A percentile compares a stretch with the other conserved stretches of the same genome.
These are phyloP conservation scores for Marmota monax DNA, from an alignment of 2,113 vertebrate genomes.

Conservation along the genomic window DNA sequence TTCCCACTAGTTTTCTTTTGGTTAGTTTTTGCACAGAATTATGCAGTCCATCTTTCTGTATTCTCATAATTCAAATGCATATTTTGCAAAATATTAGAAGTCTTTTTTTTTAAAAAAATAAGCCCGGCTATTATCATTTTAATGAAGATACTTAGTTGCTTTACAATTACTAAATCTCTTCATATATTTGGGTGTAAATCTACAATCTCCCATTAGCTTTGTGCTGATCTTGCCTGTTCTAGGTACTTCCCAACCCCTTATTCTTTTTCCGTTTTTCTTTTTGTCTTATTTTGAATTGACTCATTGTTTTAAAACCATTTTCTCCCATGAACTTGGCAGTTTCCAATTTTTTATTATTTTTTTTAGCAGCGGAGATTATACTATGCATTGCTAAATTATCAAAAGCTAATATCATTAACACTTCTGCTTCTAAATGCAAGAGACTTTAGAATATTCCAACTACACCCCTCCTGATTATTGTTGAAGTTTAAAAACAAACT, in stretches of 20 bases:
- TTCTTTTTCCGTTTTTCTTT: not conserved
- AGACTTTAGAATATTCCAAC: not conserved
- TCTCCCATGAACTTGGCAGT: not conserved
- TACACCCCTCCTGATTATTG: not conserved
- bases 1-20: not conserved
- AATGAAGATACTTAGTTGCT: not conserved
- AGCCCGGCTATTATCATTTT: not conserved
- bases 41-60: not conserved
- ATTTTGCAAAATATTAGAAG: not conserved
- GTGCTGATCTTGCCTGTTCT: not conserved
- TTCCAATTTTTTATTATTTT: not conserved
- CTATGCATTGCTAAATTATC: not conserved
- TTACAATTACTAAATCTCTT: not conserved
- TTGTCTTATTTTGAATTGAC: not conserved
- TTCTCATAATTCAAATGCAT: not conserved
- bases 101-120: not conserved
- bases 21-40: not conserved
- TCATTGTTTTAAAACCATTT: not conserved
- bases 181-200: not conserved
- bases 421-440: slow-evolving; percentile 15
- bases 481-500: not conserved
- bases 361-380: not conserved
- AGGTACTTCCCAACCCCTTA: not conserved
- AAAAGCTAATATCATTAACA: not conserved
- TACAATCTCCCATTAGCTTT: not conserved